Evolutionary conservation across 2,888 invertebrate genomes (phyloP), one percentile per base, ranked within the genome.

Genomic region (Druceiella hillmani): DNA sequence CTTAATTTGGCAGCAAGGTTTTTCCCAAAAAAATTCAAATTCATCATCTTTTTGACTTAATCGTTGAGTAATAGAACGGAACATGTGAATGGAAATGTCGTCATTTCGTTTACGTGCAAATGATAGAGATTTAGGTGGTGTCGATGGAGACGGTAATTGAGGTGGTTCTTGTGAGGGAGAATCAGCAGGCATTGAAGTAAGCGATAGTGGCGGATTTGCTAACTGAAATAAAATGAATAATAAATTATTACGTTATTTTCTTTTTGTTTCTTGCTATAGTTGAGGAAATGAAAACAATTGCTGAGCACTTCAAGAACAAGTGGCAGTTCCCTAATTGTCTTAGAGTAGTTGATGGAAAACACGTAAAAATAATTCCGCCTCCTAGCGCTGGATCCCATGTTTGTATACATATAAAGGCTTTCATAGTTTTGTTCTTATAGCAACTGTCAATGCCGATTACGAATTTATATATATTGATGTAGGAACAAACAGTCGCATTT

Each of bases 21-120:
- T 40, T 43, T 40, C 40, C 33, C 43, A 36, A 37, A 43, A 40
- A 37, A 34, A 26, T 36, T 43, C 43, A 22, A 31, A 43, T n/a
- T 31, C 31, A 31, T 13, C 11, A 9, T 31, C 14, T 31, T 31
- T 14, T 31, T 31, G 31, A 16, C 31, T 31, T 14, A 31, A 5
- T 31, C 31, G 31, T 31, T 31, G 17, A 15, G 31, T 3, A 31
- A 31, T 31, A 9, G 16, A 31, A 31, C 31, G 31, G 16, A 31
- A 31, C 31, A 33, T 40, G 16, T 36, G 15, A 33, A 26, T 36
- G 26, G 36, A 16, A 33, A 16, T 36, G 28, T 44, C 41, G 15
- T 42, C 40, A 34, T 36, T 45, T 17, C 40, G 37, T 22, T 33
- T 38, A 16, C 35, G 39, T 17, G 38, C 17, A 36, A 33, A 30